Evolutionary conservation across 2,888 invertebrate species (phyloP).

Genomic region (Agonopterix alstromeriana): DNA sequence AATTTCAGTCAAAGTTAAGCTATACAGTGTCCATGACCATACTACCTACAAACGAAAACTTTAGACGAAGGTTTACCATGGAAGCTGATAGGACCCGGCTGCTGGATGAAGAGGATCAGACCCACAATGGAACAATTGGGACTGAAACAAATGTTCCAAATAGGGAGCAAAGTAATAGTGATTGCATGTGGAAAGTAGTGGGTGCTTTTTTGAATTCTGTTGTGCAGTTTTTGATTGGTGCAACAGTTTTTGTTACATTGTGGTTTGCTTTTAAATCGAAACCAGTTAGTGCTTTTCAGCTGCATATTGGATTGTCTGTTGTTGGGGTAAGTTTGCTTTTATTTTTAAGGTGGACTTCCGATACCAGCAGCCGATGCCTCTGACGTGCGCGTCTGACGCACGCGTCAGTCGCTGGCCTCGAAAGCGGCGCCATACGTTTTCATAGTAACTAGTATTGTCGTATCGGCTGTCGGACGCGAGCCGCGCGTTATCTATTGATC

Average conservation of each 20-base stretch:
- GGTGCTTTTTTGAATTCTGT: constrained; percentile 15
- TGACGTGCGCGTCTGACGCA: too few relatives aligned
- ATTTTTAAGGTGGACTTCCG: too few relatives aligned
- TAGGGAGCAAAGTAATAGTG: neutral
- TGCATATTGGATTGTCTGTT: constrained; percentile 22
- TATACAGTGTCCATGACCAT: too few relatives aligned
- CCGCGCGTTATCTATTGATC: too few relatives aligned
- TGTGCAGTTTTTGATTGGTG: constrained; percentile 20
- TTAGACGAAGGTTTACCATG: neutral
- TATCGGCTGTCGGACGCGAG: too few relatives aligned
- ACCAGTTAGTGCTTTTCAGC: constrained; percentile 21
- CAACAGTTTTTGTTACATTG: constrained; percentile 22
- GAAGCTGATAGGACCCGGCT: neutral
- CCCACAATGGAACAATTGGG: neutral
- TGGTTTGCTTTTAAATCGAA: constrained; percentile 25
- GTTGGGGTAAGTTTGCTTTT: constrained; percentile 20
- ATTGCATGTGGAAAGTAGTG: constrained; percentile 12
- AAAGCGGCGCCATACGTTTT: too few relatives aligned
- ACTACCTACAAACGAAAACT: too few relatives aligned
- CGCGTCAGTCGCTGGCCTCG: too few relatives aligned
- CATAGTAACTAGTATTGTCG: too few relatives aligned
- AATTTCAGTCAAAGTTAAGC: too few relatives aligned
- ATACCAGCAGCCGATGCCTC: too few relatives aligned
- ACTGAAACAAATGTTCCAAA: neutral
- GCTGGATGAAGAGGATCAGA: neutral